Percentiles rank a stretch among this genome's conserved stretches.
Evolutionary conservation across 2,888 invertebrate species (phyloP).

Genomic region (Lycia hirtaria): DNA sequence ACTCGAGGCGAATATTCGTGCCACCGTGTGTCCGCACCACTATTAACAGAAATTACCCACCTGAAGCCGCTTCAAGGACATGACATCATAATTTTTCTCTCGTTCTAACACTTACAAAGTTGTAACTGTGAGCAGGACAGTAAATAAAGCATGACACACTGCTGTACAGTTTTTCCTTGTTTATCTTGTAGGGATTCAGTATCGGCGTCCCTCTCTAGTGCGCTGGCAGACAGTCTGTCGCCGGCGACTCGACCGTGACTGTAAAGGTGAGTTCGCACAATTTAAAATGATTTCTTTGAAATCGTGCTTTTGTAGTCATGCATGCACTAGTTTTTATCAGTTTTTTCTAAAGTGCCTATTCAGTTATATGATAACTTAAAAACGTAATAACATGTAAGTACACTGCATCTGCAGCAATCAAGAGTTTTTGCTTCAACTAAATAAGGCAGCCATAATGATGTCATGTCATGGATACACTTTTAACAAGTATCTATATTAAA

Average conservation of each 20-base stretch:
- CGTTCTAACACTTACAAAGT: slow-evolving; percentile 5
- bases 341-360: no score
- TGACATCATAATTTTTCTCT: slow-evolving; percentile 16
- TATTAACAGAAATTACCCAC: slow-evolving; percentile 16
- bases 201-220: slow-evolving; percentile 39
- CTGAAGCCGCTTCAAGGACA: slow-evolving; percentile 32
- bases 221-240: slow-evolving; percentile 56
- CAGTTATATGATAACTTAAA: no score
- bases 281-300: slow-evolving; percentile 17
- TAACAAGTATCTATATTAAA: no score
- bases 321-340: slow-evolving; percentile 9
- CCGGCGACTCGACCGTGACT: slow-evolving; percentile 44
- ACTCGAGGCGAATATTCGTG: neutral
- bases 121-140: slow-evolving; percentile 24
- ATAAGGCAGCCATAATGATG: no score
- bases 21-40: slow-evolving; percentile 3
- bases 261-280: slow-evolving; percentile 35
- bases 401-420: no score
- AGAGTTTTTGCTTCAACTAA: no score
- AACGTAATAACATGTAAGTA: no score
- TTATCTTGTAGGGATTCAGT: slow-evolving; percentile 1
- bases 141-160: slow-evolving; percentile 29
- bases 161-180: slow-evolving; percentile 31
- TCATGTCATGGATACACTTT: no score
- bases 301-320: slow-evolving; percentile 17